Base-by-base conservation (phyloP, 2,888 invertebrate species). In the Caenorhabditis drosophilae region DNA sequence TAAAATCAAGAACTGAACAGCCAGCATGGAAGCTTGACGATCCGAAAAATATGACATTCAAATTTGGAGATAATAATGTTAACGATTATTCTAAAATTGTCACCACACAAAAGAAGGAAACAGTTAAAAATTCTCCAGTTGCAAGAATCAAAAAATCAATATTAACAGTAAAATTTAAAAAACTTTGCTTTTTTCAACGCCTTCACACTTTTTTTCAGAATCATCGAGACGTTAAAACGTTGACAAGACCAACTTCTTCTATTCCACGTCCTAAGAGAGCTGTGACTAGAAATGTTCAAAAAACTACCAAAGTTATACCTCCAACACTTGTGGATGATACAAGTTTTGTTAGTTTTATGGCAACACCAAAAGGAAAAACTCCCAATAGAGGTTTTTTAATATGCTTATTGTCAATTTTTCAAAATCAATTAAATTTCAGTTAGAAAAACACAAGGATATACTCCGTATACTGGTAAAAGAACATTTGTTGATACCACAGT, bases 401-500 rank as follows among this genome's bases (percentile, higher is more conserved):
- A n/a, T n/a, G n/a, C n/a, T n/a, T n/a, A n/a, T n/a, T n/a, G n/a
- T n/a, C n/a, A n/a, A n/a, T n/a, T n/a, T n/a, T n/a, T n/a, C n/a
- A n/a, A n/a, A n/a, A 22, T 40, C 40, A 40, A 18, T 9, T 20
- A 18, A 40, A 18, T n/a, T n/a, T n/a, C 40, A 4, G 42, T 23
- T 23, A 22, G 20, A 42, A 42, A 15, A 42, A 31, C 31, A 9
- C 7, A 31, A 12, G 12, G 12, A 31, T 66, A 62, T 51, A 70
- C 70, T n/a, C 70, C 70, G 11, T 36, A 49, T 22, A 46, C 52
- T 6, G 55, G 55, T 3, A 61, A 59, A 40, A 66, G 60, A 27
- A 58, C 53, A 15, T 70, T 70, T 47, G 55, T 70, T 15, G 70
- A 70, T 38, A 70, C 70, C 11, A 62, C 70, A 6, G 38, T 49